Evolutionary conservation across 2,113 vertebrate species (phyloP), one percentile per base, ranked within the genome.

Genomic region (Melanotaenia duboulayi): DNA sequence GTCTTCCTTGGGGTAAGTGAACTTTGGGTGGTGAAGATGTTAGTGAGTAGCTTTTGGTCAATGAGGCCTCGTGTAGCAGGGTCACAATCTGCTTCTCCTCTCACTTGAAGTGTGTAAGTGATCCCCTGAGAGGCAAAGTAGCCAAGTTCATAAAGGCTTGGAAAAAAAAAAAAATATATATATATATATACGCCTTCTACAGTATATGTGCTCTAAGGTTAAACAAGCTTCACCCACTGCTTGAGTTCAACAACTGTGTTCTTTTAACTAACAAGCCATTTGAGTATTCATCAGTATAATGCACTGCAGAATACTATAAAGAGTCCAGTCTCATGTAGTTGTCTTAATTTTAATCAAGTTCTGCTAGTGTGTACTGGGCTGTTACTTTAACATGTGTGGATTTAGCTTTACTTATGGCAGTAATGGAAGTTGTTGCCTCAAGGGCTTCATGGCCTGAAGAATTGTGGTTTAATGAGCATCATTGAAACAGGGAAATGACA

Each of bases 391-490:
- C 80, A 79, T 84, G 77, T 84, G 81, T 79, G 81, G 63, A 88
- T 86, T 90, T 86, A 58, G 58, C 78, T 80, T 51, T 83, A 90
- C 74, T 89, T 84, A 90, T 65, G 58, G 65, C 81, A 75, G 89
- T 83, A 87, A 89, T 89, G 75, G 89, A 89, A 91, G 88, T 79
- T 82, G 87, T 83, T 86, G 87, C 89, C 89, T 84, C 63, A 1
- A 52, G 81, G 85, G 86, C 88, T 77, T 91, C 85, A 89, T 88
- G 91, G 89, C 89, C 90, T 85, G 82, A 76, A 85, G 85, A 90
- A 90, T 89, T 88, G 67, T 78, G 78, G 81, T 91, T 94, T 94
- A 93, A 93, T 93, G 92, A 93, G 90, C 89, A 86, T 89, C 83
- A 74, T 73, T 84, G 83, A 90, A 88, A 91, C 39, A 70, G 81